Base-by-base conservation (phyloP, 2,113 vertebrate genomes). In the Papio anubis region DNA sequence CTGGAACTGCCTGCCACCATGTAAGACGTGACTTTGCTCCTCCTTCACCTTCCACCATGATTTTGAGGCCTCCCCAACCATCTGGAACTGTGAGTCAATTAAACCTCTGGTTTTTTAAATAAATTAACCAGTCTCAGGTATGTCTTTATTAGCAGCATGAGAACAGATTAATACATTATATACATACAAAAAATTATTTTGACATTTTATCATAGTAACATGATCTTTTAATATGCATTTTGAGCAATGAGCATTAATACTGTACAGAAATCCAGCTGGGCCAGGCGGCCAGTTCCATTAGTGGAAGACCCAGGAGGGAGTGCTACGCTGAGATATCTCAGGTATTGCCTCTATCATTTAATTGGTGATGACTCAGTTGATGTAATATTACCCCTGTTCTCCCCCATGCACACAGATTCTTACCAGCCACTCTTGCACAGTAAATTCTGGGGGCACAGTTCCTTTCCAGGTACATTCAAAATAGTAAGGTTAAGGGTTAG, bases 191-290 rank as follows among this genome's bases (percentile, higher is more conserved):
- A 95, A 93, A 92, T 68, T 64, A 96, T 95, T 97, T 83, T 97
- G 96, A 88, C 76, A 3, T 97, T 93, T 97, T 98, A 96, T 98
- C 97, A 98, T 96, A 98, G 97, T 96, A 98, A 96, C 94, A 95
- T 94, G 96, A 75, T 4, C 89, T 94, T 93, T 93, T 78, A 11
- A 85, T 91, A 23, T 55, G 20, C 1, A 14, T 40, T 97, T 78
- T n/a, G 35, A 96, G 70, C 57, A 1, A 0, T 11, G 35, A 88
- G 21, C 75, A 83, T 48, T 96, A 95, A 90, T 21, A 84, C 25
- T 30, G 7, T 30, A 45, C 35, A 5, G 88, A 88, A 96, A 94
- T 18, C 1, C 25, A 21, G 96, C 64, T 73, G 61, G 38, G 18
- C 0, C 0, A 10, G 8, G 50, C 0, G 10, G 38, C 48, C 52